Conservation (phyloP, 2,888 invertebrate genomes). For the Polyploca ridens region DNA sequence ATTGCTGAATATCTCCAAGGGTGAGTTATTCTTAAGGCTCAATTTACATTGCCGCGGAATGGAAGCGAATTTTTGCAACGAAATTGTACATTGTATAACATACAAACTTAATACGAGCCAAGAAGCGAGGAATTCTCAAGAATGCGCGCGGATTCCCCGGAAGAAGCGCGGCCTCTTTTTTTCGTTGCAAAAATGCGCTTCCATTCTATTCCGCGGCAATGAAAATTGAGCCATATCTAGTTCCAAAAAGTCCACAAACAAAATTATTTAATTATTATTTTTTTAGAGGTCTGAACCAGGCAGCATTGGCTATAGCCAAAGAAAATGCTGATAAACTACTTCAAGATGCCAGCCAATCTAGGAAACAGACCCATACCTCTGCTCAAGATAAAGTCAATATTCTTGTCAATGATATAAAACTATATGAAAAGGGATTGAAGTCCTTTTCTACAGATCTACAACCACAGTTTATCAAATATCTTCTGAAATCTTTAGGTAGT, state of each 20-base stretch:
- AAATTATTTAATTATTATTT: conserved; percentile 17
- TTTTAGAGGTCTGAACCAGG: conserved; percentile 87
- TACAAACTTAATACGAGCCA: no score
- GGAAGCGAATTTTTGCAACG: no score
- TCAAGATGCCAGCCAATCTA: conserved; percentile 87
- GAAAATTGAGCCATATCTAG: no score
- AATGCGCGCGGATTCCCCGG: no score
- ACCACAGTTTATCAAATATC: conserved; percentile 89
- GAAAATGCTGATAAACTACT: conserved; percentile 89
- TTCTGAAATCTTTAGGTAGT: conserved; percentile 92
- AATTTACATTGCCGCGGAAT: no score
- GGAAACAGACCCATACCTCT: conserved; percentile 92
- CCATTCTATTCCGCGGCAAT: no score
- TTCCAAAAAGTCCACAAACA: not conserved
- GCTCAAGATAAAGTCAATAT: conserved; percentile 93
- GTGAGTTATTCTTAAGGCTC: conserved; percentile 62
- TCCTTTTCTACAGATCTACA: conserved; percentile 86
- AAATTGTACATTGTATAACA: no score
- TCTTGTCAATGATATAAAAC: conserved; percentile 88
- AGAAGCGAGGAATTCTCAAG: no score
- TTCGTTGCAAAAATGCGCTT: no score
- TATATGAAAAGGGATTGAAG: conserved; percentile 92
- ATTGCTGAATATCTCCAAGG: conserved; percentile 89
- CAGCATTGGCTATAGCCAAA: conserved; percentile 87
- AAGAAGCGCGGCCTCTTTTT: no score